A percentile compares a stretch with the other conserved stretches of the same genome.
phyloP scores from a whole-genome alignment of 2,797 vertebrate genomes.

The Lagorchestes hirsutus region DNA sequence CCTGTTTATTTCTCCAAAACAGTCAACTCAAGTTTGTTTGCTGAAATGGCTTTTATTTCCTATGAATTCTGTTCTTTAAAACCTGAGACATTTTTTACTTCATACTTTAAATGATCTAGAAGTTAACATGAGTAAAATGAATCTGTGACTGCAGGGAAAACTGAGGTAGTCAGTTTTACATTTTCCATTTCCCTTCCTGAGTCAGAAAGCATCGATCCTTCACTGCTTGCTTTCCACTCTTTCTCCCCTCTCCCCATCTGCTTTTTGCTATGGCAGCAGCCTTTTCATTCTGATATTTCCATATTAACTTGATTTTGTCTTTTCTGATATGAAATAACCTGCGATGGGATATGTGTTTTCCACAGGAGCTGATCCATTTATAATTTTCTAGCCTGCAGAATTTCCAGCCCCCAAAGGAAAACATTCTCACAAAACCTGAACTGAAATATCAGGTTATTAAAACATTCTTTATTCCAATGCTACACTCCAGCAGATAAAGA shows the following conservation, averaged over 20 bases:
- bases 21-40: constrained; percentile 59
- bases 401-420: constrained; percentile 25
- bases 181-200: constrained; percentile 29
- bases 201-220: not conserved
- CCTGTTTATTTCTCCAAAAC: constrained; percentile 60
- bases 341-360: not conserved
- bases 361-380: not conserved
- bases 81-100: constrained; percentile 78
- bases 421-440: constrained; percentile 48
- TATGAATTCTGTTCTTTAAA: constrained; percentile 77
- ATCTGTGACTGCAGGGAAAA: constrained; percentile 70
- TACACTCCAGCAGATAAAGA: constrained; percentile 47
- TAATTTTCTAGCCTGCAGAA: constrained; percentile 61
- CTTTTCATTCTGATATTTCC: not conserved
- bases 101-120: constrained; percentile 49
- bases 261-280: not conserved
- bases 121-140: constrained; percentile 73
- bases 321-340: not conserved
- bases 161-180: constrained; percentile 80
- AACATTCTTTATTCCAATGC: constrained; percentile 72
- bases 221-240: not conserved
- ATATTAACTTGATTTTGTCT: not conserved
- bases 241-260: not conserved
- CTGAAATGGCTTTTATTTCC: constrained; percentile 81
- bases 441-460: constrained; percentile 76